These are phyloP conservation scores for Pluvialis apricaria DNA, from an alignment of 2,113 vertebrate genomes.

Conservation along the genomic window DNA sequence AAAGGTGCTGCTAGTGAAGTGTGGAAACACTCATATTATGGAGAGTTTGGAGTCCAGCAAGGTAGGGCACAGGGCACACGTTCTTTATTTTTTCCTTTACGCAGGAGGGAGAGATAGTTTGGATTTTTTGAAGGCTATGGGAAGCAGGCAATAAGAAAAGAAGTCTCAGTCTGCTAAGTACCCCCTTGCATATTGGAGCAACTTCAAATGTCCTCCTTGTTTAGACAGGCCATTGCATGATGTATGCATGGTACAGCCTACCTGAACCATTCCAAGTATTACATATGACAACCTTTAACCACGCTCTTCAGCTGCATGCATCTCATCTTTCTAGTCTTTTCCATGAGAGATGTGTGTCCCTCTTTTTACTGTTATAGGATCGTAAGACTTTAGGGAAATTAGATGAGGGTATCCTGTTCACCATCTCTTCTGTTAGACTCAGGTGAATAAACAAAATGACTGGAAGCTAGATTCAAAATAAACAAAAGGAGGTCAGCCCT, in stretches of 20 bases:
- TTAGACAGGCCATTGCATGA: not conserved
- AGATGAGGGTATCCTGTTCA: not conserved
- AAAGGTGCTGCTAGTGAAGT: not conserved
- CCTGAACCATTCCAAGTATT: not conserved
- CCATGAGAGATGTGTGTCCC: not conserved
- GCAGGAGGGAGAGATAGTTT: not conserved
- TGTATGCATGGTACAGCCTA: not conserved
- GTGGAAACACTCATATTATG: not conserved
- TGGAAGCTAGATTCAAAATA: not conserved
- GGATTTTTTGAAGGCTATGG: not conserved
- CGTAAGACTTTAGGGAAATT: not conserved
- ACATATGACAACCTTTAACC: not conserved
- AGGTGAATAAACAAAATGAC: not conserved
- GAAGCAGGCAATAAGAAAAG: not conserved
- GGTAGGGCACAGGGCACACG: accelerated
- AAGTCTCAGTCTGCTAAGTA: not conserved
- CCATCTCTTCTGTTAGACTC: not conserved
- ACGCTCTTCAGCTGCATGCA: accelerated
- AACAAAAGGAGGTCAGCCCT: not conserved
- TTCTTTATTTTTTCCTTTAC: not conserved
- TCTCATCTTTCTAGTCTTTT: not conserved
- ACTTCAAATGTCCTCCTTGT: not conserved
- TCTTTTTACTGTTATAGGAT: not conserved
- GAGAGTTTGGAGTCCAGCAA: not conserved
- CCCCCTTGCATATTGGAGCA: not conserved